Conservation (phyloP, 1,140 invertebrate species). For the Papilio glaucus region DNA sequence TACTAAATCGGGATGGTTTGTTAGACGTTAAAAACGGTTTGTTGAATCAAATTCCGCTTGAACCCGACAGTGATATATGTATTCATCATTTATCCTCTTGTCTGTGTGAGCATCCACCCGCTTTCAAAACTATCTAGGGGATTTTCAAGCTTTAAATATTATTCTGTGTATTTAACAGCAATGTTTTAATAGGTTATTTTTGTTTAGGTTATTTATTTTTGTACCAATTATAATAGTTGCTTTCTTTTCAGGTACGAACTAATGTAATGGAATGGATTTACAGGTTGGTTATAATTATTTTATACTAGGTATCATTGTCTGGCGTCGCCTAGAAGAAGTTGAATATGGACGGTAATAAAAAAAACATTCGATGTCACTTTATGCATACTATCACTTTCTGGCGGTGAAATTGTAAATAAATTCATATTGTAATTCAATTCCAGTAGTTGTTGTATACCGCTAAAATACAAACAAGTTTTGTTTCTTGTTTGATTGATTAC, state of each 20-base stretch:
- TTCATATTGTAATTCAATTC: too few relatives aligned
- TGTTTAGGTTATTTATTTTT: too few relatives aligned
- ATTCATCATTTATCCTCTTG: constrained; percentile 65
- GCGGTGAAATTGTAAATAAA: too few relatives aligned
- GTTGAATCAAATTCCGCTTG: constrained; percentile 36
- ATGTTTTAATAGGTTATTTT: constrained; percentile 38
- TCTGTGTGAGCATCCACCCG: constrained; percentile 52
- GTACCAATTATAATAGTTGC: neutral
- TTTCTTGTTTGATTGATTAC: too few relatives aligned
- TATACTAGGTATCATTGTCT: too few relatives aligned
- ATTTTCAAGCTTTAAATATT: constrained; percentile 52
- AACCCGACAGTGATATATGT: constrained; percentile 74
- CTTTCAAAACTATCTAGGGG: constrained; percentile 51
- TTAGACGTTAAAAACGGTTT: constrained; percentile 17
- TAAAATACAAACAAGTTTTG: neutral
- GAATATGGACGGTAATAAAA: too few relatives aligned
- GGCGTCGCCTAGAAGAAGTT: too few relatives aligned
- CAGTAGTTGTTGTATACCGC: too few relatives aligned
- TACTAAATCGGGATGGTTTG: neutral
- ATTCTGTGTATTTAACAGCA: constrained; percentile 53
- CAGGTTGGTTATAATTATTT: too few relatives aligned
- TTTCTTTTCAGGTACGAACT: neutral
- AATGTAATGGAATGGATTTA: neutral
- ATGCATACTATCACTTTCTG: too few relatives aligned
- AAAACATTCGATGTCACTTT: too few relatives aligned